A percentile compares a stretch with the other conserved stretches of the same genome.
phyloP scores from a whole-genome alignment of 1,140 invertebrate species.

The Stegodyphus mimosarum region DNA sequence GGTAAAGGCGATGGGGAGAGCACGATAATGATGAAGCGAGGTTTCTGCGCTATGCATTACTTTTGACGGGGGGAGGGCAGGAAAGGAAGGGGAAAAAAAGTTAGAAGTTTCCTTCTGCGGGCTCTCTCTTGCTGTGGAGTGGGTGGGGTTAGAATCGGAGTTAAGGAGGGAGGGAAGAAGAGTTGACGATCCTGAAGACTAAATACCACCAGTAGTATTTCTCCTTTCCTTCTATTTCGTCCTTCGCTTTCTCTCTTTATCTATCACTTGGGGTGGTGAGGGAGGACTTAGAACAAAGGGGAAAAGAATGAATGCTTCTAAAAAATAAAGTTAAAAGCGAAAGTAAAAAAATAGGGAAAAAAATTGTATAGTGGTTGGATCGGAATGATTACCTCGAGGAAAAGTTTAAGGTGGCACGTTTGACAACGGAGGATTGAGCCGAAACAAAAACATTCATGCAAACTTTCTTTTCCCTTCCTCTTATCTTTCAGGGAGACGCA shows the following conservation, averaged over 20 bases:
- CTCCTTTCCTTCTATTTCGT: background rate
- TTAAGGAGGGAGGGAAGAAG: background rate
- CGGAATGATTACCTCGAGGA: slow-evolving; percentile 1
- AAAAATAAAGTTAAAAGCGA: background rate
- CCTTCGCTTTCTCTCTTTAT: background rate
- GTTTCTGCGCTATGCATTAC: slow-evolving; percentile 15
- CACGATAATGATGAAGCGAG: slow-evolving; percentile 20
- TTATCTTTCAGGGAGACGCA: background rate
- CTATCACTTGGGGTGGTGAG: background rate
- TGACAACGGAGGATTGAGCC: slow-evolving; percentile 5
- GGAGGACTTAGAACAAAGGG: slow-evolving; percentile 5
- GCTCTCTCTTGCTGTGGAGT: background rate
- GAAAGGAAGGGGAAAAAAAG: slow-evolving; percentile 5
- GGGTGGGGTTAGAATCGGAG: background rate
- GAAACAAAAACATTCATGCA: slow-evolving; percentile 41
- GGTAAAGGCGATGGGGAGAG: background rate
- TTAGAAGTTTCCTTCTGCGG: slow-evolving; percentile 6
- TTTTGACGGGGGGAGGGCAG: background rate
- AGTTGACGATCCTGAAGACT: slow-evolving; percentile 42
- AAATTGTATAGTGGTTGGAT: slow-evolving; percentile 13
- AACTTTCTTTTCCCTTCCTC: slow-evolving; percentile 4
- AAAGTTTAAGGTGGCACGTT: slow-evolving; percentile 33
- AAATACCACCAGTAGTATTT: slow-evolving; percentile 36
- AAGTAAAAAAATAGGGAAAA: background rate
- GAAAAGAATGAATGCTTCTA: slow-evolving; percentile 2